phyloP scores from a whole-genome alignment of 2,888 invertebrate genomes.

The Sarcophaga rosellei region DNA sequence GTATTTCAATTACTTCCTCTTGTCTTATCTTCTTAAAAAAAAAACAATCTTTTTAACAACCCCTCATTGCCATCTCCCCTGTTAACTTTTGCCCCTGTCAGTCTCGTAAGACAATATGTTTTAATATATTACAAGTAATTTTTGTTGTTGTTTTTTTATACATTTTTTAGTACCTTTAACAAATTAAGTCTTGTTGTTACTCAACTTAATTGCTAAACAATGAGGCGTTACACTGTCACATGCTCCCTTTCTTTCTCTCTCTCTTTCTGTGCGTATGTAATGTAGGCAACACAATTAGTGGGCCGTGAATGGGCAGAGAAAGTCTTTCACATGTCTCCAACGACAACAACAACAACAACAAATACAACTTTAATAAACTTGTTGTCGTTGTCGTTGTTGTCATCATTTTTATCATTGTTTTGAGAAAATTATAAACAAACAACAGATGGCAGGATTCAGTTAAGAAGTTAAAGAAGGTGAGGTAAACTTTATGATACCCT shows the following conservation, averaged over 20 bases:
- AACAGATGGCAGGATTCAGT: constrained; percentile 35
- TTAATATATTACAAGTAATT: too few species aligned
- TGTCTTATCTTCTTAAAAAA: too few species aligned
- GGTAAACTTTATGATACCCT: too few species aligned
- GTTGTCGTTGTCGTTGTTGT: neutral
- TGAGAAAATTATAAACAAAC: constrained; percentile 24
- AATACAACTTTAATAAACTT: constrained; percentile 54
- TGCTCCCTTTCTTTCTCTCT: too few species aligned
- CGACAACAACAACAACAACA: constrained; percentile 29
- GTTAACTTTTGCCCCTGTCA: too few species aligned
- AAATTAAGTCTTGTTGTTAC: constrained; percentile 60
- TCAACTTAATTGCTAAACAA: constrained; percentile 66
- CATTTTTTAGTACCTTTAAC: constrained; percentile 66
- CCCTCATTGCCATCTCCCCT: too few species aligned
- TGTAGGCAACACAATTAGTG: too few species aligned
- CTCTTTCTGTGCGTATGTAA: too few species aligned
- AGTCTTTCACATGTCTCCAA: constrained; percentile 16
- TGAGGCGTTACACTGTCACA: constrained; percentile 53
- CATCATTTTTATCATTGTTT: neutral
- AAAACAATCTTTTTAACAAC: too few species aligned
- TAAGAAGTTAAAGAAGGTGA: too few species aligned
- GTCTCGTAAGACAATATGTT: too few species aligned
- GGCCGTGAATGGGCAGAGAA: neutral
- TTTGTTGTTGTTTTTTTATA: neutral
- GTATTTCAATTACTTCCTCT: too few species aligned